Conservation (phyloP, 2,113 vertebrate genomes). For the Heloderma charlesbogerti region DNA sequence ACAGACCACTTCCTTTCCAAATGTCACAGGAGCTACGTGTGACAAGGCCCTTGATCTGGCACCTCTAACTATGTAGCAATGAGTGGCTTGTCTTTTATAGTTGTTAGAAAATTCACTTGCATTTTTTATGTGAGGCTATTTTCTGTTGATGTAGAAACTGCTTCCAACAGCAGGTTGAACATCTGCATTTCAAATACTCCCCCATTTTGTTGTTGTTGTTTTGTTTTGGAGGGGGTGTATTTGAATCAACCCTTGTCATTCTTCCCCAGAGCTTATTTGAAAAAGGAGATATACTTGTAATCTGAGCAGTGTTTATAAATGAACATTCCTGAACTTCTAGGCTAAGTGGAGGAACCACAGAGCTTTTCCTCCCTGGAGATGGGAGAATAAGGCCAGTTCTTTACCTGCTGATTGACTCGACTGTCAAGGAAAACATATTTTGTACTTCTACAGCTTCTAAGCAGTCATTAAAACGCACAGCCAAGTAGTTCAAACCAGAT, state of each 20-base stretch:
- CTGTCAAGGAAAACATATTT: background rate
- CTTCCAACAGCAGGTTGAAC: background rate
- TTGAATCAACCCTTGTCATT: background rate
- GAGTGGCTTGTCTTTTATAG: background rate
- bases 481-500: accelerated
- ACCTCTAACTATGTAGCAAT: no score
- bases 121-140: background rate
- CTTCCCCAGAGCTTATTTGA: background rate
- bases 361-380: background rate
- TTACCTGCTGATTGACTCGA: background rate
- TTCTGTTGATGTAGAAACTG: background rate
- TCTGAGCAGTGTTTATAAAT: background rate
- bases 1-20: no score
- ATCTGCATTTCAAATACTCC: background rate
- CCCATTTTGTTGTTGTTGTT: background rate
- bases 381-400: background rate
- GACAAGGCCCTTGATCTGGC: no score
- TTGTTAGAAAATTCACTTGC: background rate
- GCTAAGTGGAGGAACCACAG: background rate
- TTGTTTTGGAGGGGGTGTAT: accelerated
- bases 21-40: no score
- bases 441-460: background rate
- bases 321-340: background rate
- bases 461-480: background rate
- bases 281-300: background rate